A percentile compares a stretch with the other conserved stretches of the same genome.
phyloP scores from a whole-genome alignment of 2,797 vertebrate genomes.

The Pterois miles region DNA sequence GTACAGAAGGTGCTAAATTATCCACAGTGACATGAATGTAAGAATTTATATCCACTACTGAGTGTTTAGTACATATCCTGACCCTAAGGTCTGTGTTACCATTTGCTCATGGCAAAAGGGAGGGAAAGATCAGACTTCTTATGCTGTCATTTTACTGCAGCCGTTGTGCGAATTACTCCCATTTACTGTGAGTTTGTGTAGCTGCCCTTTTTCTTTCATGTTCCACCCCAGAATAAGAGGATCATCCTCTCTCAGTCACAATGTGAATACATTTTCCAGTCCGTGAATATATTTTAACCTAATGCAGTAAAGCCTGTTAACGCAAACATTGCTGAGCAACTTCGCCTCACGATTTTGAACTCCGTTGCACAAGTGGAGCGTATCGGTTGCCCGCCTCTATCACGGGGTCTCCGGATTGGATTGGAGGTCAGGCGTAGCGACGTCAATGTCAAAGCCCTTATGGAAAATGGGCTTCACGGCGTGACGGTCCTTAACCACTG shows the following conservation, averaged over 20 bases:
- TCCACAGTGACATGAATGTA: neutral
- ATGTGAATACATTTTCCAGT: constrained; percentile 26
- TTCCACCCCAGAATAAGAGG: constrained; percentile 4
- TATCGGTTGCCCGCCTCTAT: constrained; percentile 33
- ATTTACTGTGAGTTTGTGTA: neutral
- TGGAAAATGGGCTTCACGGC: constrained; percentile 58
- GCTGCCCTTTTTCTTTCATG: constrained; percentile 8
- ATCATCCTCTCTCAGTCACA: constrained; percentile 9
- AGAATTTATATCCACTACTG: neutral
- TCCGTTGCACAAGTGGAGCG: constrained; percentile 28
- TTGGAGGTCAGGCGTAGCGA: constrained; percentile 30
- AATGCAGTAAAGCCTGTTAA: constrained; percentile 41
- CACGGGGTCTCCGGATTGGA: constrained; percentile 37
- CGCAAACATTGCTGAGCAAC: constrained; percentile 54
- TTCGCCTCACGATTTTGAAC: constrained; percentile 23
- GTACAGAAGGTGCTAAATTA: neutral
- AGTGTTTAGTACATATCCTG: neutral
- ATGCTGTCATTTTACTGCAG: neutral
- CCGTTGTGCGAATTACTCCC: neutral
- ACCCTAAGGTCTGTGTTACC: neutral
- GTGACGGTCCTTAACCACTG: constrained; percentile 50
- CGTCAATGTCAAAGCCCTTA: constrained; percentile 52
- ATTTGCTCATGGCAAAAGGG: neutral
- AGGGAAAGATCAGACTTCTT: neutral
- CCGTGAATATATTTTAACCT: constrained; percentile 31